Evolutionary conservation across 1,140 invertebrate species (phyloP), one percentile per base, ranked within the genome.

Genomic region (Tetramorium parvispinum): DNA sequence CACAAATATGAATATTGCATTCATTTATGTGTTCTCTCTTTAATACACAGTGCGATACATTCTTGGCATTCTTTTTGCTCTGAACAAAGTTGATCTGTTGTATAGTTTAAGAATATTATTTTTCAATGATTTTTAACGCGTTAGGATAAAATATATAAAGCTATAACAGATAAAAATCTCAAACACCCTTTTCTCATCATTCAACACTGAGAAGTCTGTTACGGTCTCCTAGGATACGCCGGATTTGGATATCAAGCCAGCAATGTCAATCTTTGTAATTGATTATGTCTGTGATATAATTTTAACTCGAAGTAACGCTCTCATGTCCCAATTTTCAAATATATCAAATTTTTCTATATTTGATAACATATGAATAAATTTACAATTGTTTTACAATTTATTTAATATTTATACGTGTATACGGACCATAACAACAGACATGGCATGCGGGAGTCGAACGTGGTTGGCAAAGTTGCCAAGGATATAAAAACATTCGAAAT

Each of bases 181-280:
- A 83, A 55, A 86, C 57, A 61, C 37, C 1, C 7, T 83, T 57
- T 61, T 8, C 18, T 21, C 32, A 57, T 24, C 10, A 63, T 46
- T 70, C 75, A 85, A 86, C 40, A 55, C 18, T 73, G 46, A 55
- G 53, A 55, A 73, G 65, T 65, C 43, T 57, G 18, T 88, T 55
- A 10, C 59, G 53, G 88, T 89, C 70, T 89, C 88, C 87, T 89
- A 77, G 88, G 88, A 89, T 70, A 89, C 88, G 51, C 40, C 24
- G 55, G 43, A 51, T 6, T 5, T 59, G 71, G 40, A 85, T 55
- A 4, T 32, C 32, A 32, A 32, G 32, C 32, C 32, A 43, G n/a
- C 10, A 55, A 32, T 57, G 49, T 83, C 49, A 68, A 68, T 16
- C 65, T 32, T 4, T 43, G 11, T 65, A 46, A 46, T 46, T 46